Evolutionary conservation across 2,888 invertebrate genomes (phyloP).

Genomic region (Amphipyra tragopoginis): DNA sequence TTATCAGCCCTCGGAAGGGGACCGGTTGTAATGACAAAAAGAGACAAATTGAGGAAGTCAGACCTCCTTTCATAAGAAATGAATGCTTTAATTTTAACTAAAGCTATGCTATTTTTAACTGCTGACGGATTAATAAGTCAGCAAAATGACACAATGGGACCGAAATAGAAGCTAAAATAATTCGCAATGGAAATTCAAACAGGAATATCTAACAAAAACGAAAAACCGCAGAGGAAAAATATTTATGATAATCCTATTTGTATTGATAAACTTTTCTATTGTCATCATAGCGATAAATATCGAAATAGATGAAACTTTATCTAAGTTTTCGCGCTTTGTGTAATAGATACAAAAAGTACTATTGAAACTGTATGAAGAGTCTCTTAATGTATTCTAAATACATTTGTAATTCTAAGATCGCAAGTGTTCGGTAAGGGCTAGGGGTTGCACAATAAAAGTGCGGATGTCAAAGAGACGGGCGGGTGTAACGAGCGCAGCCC

Average conservation of each 20-base stretch:
- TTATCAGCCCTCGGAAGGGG: constrained; percentile 76
- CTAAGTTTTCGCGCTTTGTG: constrained; percentile 27
- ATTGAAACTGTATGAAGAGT: constrained; percentile 29
- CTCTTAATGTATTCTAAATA: constrained; percentile 55
- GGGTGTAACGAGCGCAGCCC: constrained; percentile 68
- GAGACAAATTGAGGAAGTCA: constrained; percentile 78
- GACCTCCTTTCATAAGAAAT: constrained; percentile 42
- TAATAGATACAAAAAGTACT: constrained; percentile 6
- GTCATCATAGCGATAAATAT: constrained; percentile 9
- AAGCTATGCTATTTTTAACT: constrained; percentile 22
- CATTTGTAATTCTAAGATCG: constrained; percentile 64
- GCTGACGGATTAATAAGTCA: constrained; percentile 18
- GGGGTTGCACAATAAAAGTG: constrained; percentile 80
- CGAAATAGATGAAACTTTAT: constrained; percentile 4
- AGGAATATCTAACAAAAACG: constrained; percentile 1
- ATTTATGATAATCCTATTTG: constrained; percentile 13
- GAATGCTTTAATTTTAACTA: constrained; percentile 42
- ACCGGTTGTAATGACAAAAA: constrained; percentile 62
- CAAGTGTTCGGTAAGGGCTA: constrained; percentile 61
- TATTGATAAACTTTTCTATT: constrained; percentile 33
- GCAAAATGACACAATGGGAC: constrained; percentile 11
- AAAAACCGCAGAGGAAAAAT: constrained; percentile 23
- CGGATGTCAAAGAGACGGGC: constrained; percentile 79
- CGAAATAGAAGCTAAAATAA: constrained; percentile 7
- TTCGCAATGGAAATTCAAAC: constrained; percentile 16